Evolutionary conservation across 2,797 vertebrate species (phyloP).

Genomic region (Cetoscarus ocellatus): DNA sequence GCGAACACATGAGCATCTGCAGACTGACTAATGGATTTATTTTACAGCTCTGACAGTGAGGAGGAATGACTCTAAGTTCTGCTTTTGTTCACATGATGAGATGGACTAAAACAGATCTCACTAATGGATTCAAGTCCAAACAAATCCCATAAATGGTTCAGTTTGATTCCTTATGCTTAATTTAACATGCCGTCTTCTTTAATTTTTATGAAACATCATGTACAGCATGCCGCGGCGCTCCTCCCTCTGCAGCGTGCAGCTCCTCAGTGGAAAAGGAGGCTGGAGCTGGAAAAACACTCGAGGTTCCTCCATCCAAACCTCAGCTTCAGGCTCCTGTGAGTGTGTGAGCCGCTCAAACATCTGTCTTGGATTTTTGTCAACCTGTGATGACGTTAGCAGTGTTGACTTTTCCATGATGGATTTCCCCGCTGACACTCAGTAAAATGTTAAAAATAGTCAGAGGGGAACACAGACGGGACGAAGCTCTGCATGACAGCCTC

Average conservation of each 20-base stretch:
- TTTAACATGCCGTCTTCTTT: conserved; percentile 24
- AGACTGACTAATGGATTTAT: conserved; percentile 37
- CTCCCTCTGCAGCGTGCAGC: conserved; percentile 14
- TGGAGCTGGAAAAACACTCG: conserved; percentile 50
- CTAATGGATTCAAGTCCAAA: conserved; percentile 33
- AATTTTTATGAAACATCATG: conserved; percentile 30
- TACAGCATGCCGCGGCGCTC: conserved; percentile 19
- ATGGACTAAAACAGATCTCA: conserved; percentile 15
- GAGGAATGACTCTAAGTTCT: conserved; percentile 16
- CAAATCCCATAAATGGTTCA: conserved; percentile 24
- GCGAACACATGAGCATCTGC: conserved; percentile 24
- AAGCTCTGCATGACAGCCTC: too few relatives aligned
- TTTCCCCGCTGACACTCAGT: conserved; percentile 26
- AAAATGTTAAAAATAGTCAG: conserved; percentile 55
- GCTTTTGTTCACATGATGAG: conserved; percentile 14
- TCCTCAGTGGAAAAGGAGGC: conserved; percentile 16
- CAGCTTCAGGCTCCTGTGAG: conserved; percentile 26
- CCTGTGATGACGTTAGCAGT: conserved; percentile 54
- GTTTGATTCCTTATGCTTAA: conserved; percentile 14
- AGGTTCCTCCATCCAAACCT: conserved; percentile 48
- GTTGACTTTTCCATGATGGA: conserved; percentile 58
- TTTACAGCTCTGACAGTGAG: conserved; percentile 18
- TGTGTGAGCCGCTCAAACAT: conserved; percentile 52
- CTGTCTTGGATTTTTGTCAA: conserved; percentile 70
- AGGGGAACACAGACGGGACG: background rate